Evolutionary conservation across 2,797 vertebrate species (phyloP), one percentile per base, ranked within the genome.

Genomic region (Anas bahamensis): DNA sequence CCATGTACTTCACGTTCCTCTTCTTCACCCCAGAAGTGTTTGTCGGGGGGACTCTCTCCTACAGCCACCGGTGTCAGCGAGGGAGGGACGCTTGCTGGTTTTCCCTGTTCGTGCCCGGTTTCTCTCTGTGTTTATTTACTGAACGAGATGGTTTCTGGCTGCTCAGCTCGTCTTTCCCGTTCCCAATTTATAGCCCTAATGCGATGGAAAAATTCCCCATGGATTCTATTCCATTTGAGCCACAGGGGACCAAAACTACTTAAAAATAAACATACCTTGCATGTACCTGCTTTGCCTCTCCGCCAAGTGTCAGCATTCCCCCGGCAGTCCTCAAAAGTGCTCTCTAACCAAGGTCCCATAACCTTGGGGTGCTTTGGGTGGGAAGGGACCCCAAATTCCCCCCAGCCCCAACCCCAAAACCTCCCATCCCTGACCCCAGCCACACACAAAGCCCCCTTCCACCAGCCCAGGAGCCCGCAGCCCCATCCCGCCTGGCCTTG

Each of bases 241-340:
- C 44, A 31, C 33, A 65, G 39, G 11, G 13, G 28, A 69, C 24
- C 0, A 0, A 48, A 85, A 13, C 18, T 19, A 11, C 35, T 60
- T 53, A 35, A 23, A 68, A 83, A 64, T 80, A 4, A 18, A 4
- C 73, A 23, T 7, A 21, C 46, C 19, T 85, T 31, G 7, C 7
- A 0, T 0, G 0, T 2, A 9, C 4, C 53, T 66, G 29, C 65
- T 85, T 77, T 64, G 35, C 37, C 17, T 2, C 42, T 26, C 42
- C 23, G 28, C 73, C 73, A 35, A 33, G 44, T 9, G 4, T 52
- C 66, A 35, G 29, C 31, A 18, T 53, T 50, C 61, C 63, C 33
- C 12, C 3, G 8, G 17, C 10, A 42, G 39, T 13, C 61, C 60
- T 42, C 41, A 74, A 73, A 57, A 61, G 13, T 9, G 8, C 19